Conservation (phyloP, 2,888 invertebrate species). For the Desoria tigrina region DNA sequence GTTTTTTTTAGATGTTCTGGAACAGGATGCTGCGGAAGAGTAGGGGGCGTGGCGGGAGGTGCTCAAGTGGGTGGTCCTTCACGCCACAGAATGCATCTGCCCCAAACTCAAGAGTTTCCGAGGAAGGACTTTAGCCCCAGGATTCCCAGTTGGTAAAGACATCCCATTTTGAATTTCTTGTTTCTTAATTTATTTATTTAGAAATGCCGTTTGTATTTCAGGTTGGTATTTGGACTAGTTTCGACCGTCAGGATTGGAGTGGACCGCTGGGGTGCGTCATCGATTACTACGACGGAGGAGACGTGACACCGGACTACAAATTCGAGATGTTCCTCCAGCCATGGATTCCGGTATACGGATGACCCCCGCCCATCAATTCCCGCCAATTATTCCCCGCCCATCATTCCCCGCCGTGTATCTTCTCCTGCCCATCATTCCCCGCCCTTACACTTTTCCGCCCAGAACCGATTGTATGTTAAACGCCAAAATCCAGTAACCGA, state of each 20-base stretch:
- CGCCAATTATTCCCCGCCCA: too few species aligned
- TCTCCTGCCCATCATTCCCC: too few species aligned
- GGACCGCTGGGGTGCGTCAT: conserved; percentile 91
- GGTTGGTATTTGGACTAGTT: conserved; percentile 84
- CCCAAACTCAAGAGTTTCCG: conserved; percentile 91
- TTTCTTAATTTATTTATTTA: conserved; percentile 4
- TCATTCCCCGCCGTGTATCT: too few species aligned
- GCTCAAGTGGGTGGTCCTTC: conserved; percentile 96
- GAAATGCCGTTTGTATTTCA: conserved; percentile 20
- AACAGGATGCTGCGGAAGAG: conserved; percentile 99
- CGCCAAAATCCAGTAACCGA: too few species aligned
- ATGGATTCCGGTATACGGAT: conserved; percentile 91
- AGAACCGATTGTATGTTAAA: too few species aligned
- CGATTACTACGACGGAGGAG: conserved; percentile 97
- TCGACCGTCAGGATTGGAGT: conserved; percentile 99
- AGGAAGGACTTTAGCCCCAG: conserved; percentile 95
- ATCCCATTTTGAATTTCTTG: background rate
- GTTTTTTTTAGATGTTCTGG: conserved; percentile 87
- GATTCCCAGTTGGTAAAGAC: conserved; percentile 59
- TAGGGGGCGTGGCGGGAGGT: conserved; percentile 96
- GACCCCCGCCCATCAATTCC: too few species aligned
- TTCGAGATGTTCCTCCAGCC: conserved; percentile 98
- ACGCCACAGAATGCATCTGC: conserved; percentile 82
- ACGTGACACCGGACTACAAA: conserved; percentile 74
- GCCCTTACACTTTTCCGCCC: too few species aligned